Evolutionary conservation across 2,888 invertebrate genomes (phyloP).

Genomic region (Chromoteleia sp.): DNA sequence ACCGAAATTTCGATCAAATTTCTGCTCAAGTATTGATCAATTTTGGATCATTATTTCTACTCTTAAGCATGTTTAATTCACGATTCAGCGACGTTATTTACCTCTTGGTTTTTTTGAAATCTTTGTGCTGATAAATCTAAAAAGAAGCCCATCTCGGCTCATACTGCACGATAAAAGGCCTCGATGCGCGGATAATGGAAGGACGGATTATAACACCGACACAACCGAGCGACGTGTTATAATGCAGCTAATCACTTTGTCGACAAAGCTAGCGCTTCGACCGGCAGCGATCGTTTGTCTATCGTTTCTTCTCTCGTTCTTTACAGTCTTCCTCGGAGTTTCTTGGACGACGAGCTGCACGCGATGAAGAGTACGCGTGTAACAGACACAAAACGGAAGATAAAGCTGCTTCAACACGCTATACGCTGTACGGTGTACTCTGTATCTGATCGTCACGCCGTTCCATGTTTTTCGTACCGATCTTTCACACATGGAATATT

Average conservation of each 20-base stretch:
- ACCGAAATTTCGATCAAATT: no score
- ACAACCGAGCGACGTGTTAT: background rate
- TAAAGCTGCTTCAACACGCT: conserved; percentile 62
- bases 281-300: background rate
- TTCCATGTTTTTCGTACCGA: conserved; percentile 60
- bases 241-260: conserved; percentile 2
- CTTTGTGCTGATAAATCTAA: no score
- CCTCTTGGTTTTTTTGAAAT: no score
- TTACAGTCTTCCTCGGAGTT: no score
- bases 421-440: conserved; percentile 36
- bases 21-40: no score
- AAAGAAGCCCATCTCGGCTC: no score
- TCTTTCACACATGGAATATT: conserved; percentile 61
- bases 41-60: no score
- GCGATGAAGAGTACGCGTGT: conserved; percentile 53
- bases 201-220: no score
- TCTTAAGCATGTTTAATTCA: no score
- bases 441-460: conserved; percentile 71
- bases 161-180: no score
- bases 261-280: conserved; percentile 10
- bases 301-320: conserved; percentile 4
- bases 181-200: no score
- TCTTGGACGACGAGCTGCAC: conserved; percentile 25
- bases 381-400: conserved; percentile 59
- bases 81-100: no score